Conservation (phyloP, 2,888 invertebrate species). For the Patella ulyssiponensis region DNA sequence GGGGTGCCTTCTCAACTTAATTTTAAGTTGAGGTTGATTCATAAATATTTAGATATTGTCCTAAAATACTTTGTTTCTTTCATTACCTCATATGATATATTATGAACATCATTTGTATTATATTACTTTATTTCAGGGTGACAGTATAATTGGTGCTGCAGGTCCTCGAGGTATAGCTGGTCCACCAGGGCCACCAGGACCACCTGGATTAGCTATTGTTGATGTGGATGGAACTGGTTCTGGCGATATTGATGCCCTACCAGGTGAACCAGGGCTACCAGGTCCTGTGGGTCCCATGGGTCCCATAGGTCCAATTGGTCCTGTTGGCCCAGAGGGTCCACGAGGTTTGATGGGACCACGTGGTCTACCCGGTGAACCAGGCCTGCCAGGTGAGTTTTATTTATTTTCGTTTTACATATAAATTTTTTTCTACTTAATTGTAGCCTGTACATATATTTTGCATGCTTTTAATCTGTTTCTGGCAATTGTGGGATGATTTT, state of each 20-base stretch:
- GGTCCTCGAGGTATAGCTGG: slow-evolving; percentile 43
- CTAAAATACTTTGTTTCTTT: no score
- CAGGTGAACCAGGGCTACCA: slow-evolving; percentile 32
- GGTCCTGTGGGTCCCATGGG: slow-evolving; percentile 41
- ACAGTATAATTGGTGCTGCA: slow-evolving; percentile 32
- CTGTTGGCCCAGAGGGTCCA: slow-evolving; percentile 30
- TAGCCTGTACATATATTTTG: no score
- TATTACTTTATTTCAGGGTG: slow-evolving; percentile 27
- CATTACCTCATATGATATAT: no score
- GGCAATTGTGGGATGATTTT: no score
- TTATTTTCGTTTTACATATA: no score
- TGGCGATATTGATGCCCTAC: slow-evolving; percentile 21
- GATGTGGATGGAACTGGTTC: slow-evolving; percentile 23
- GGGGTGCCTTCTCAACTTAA: no score
- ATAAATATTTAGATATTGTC: no score
- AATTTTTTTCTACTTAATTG: no score
- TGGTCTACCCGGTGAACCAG: slow-evolving; percentile 1
- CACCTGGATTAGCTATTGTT: slow-evolving; percentile 26
- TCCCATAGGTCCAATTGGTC: slow-evolving; percentile 48
- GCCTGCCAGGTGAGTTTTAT: slow-evolving; percentile 3
- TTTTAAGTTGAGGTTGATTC: no score
- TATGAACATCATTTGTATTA: no score
- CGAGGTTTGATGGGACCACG: slow-evolving; percentile 13
- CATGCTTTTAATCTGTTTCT: no score
- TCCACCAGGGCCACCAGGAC: slow-evolving; percentile 37